Conservation (phyloP, 2,888 invertebrate species). For the Eupeodes luniger region DNA sequence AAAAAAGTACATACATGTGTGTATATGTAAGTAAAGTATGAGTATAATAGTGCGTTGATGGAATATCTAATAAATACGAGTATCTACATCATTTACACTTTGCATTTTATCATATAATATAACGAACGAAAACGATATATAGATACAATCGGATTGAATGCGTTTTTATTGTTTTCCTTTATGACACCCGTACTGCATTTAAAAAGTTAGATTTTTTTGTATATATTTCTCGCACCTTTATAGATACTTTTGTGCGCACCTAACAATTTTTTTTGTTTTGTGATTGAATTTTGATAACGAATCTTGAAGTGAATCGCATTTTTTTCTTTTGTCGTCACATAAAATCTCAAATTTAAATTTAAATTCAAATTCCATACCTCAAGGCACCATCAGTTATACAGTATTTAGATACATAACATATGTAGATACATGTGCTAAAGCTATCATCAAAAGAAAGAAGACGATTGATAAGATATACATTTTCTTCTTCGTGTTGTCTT, state of each 20-base stretch:
- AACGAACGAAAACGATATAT: slow-evolving; percentile 13
- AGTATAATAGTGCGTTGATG: slow-evolving; percentile 59
- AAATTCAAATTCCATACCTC: slow-evolving; percentile 50
- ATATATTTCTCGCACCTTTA: slow-evolving; percentile 51
- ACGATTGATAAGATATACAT: background rate
- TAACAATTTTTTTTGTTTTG: slow-evolving; percentile 47
- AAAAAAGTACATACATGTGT: background rate
- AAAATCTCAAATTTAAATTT: slow-evolving; percentile 11
- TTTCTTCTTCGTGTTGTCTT: slow-evolving; percentile 1
- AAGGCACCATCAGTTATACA: background rate
- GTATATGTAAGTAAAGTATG: slow-evolving; percentile 24
- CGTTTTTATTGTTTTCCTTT: slow-evolving; percentile 47
- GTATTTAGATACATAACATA: background rate
- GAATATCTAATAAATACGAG: slow-evolving; percentile 58
- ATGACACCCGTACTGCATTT: slow-evolving; percentile 58
- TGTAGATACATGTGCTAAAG: background rate
- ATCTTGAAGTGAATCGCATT: slow-evolving; percentile 45
- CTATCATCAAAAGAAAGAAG: background rate
- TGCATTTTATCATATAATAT: slow-evolving; percentile 20
- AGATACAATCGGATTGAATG: slow-evolving; percentile 39
- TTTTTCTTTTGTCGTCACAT: slow-evolving; percentile 37
- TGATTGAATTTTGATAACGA: slow-evolving; percentile 55
- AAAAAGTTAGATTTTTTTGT: slow-evolving; percentile 26
- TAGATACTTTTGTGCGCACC: background rate
- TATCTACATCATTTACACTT: slow-evolving; percentile 56